Percentiles rank a stretch among this genome's conserved stretches.
These are phyloP conservation scores for Drosophila seguyi DNA, from an alignment of 1,140 invertebrate species.

Conservation along the genomic window DNA sequence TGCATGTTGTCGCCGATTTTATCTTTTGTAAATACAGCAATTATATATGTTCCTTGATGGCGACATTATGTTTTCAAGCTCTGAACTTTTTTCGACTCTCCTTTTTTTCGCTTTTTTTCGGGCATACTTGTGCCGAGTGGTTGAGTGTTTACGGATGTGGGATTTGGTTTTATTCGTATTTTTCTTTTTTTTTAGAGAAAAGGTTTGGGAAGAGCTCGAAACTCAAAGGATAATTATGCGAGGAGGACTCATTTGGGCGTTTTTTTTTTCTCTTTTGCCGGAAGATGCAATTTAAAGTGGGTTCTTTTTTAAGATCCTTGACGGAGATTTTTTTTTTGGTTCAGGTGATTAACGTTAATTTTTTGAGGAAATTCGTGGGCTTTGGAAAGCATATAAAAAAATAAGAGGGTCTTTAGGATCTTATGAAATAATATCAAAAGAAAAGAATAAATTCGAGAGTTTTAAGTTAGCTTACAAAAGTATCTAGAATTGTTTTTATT, in stretches of 20 bases:
- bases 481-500: neutral
- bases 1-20: slow-evolving; percentile 78
- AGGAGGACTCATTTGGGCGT: slow-evolving; percentile 3
- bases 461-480: neutral
- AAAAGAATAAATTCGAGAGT: no score
- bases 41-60: slow-evolving; percentile 79
- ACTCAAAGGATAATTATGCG: slow-evolving; percentile 52
- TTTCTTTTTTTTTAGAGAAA: neutral
- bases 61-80: slow-evolving; percentile 70
- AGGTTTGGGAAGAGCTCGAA: slow-evolving; percentile 18
- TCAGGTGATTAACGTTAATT: slow-evolving; percentile 8
- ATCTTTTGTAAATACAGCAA: slow-evolving; percentile 84
- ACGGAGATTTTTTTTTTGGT: neutral
- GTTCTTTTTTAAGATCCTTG: slow-evolving; percentile 10
- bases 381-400: no score
- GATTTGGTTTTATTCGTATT: slow-evolving; percentile 16
- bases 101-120: slow-evolving; percentile 23
- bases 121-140: slow-evolving; percentile 38
- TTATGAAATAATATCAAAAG: neutral
- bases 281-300: slow-evolving; percentile 45
- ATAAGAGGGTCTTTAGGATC: no score
- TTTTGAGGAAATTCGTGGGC: neutral
- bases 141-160: slow-evolving; percentile 52
- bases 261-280: slow-evolving; percentile 20
- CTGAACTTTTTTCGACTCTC: slow-evolving; percentile 18